Base-by-base conservation (phyloP, 2,113 vertebrate genomes). In the Tonatia bakeri region DNA sequence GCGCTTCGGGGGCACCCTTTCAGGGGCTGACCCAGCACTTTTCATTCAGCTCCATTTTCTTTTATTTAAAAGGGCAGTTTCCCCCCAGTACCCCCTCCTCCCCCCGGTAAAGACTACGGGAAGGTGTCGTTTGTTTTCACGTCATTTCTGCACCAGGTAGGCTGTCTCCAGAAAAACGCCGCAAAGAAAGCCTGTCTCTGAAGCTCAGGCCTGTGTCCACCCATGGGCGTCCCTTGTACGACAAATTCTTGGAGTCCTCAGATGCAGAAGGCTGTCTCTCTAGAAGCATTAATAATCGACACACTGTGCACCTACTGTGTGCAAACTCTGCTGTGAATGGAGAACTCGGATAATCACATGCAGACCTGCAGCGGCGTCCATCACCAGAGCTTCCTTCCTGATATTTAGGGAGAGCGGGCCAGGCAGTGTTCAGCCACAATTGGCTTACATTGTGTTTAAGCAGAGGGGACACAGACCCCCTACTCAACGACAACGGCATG, bases 61-160 rank as follows among this genome's bases (percentile, higher is more conserved):
- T 98, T 97, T 96, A 94, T 97, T 96, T 97, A 94, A 90, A 97
- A 93, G 64, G 84, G 31, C 97, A 98, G 82, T 54, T 50, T 79
- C 38, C 91, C 86, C 76, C 73, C 0, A 20, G 33, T 31, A 22
- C 20, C 45, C 85, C 79, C 86, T 54, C 50, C 56, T 52, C 92
- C 84, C n/a, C 22, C 50, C 47, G 91, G 83, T 40, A 90, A 96
- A 96, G 96, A 96, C 38, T 20, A 45, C 7, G 15, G 50, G 84
- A 85, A 87, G 88, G 52, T 97, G 92, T 84, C 64, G 16, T 98
- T 95, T 96, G 40, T 69, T 94, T 83, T 82, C 52, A 13, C 73
- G 79, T 17, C 31, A n/a, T 73, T 85, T 87, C 24, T 13, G 92
- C 94, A 85, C 47, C 76, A 61, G 73, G 90, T 94, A 91, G 80